Percentiles rank a stretch among this genome's conserved stretches.
phyloP scores from a whole-genome alignment of 1,140 invertebrate species.

The Heliconius himera region DNA sequence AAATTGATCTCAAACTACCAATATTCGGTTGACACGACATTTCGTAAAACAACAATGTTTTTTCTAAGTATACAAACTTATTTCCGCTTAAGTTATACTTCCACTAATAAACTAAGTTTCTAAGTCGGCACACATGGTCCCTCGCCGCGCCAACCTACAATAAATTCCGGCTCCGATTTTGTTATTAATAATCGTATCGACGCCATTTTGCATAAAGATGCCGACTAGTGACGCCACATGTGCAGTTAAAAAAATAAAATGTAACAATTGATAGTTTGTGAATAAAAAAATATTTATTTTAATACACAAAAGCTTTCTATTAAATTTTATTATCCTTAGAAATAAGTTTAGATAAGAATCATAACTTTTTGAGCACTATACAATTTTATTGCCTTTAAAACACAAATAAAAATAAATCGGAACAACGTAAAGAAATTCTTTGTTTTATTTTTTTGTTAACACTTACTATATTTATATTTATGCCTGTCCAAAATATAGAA shows the following conservation, averaged over 20 bases:
- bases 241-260: slow-evolving; percentile 14
- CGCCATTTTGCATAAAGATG: slow-evolving; percentile 67
- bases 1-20: too few species aligned
- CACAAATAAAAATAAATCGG: neutral
- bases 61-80: slow-evolving; percentile 64
- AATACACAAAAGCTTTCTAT: neutral
- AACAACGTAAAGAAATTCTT: neutral
- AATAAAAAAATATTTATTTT: neutral
- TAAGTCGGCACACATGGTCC: slow-evolving; percentile 69
- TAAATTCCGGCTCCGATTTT: slow-evolving; percentile 62
- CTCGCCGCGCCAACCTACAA: slow-evolving; percentile 52
- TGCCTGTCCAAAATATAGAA: neutral
- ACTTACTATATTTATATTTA: neutral
- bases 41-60: neutral
- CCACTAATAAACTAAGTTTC: slow-evolving; percentile 39
- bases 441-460: neutral
- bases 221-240: slow-evolving; percentile 54
- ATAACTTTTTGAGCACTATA: neutral
- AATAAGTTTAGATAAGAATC: neutral
- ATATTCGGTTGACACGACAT: too few species aligned
- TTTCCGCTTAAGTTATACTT: slow-evolving; percentile 3
- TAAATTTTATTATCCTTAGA: neutral
- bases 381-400: neutral
- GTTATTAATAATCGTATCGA: slow-evolving; percentile 78
- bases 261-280: neutral